A percentile compares a stretch with the other conserved stretches of the same genome.
These are phyloP conservation scores for Drosophila kepulauana DNA, from an alignment of 1,140 invertebrate genomes.

Conservation along the genomic window DNA sequence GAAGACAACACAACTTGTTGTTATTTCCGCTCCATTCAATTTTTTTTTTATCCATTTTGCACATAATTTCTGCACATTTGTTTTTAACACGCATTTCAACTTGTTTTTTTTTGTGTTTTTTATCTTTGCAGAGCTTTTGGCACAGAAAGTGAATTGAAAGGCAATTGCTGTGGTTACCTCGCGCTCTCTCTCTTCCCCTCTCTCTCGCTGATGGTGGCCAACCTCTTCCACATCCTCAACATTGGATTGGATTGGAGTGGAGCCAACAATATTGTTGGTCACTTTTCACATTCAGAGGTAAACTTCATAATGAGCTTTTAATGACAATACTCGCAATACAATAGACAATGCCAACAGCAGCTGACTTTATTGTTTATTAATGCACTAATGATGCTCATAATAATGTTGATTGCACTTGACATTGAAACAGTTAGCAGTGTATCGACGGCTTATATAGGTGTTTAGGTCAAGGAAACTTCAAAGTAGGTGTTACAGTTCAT, in stretches of 20 bases:
- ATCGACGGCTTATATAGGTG: slow-evolving; percentile 11
- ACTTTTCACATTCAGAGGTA: slow-evolving; percentile 36
- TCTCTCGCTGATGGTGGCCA: not conserved
- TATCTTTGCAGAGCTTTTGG: slow-evolving; percentile 28
- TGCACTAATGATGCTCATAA: slow-evolving; percentile 20
- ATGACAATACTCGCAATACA: slow-evolving; percentile 16
- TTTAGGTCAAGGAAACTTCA: slow-evolving; percentile 23
- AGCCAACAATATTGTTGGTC: slow-evolving; percentile 25
- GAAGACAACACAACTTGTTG: slow-evolving; percentile 20
- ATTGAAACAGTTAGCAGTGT: slow-evolving; percentile 17
- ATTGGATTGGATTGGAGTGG: slow-evolving; percentile 22
- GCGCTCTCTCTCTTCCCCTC: no score
- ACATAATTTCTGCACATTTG: slow-evolving; percentile 43
- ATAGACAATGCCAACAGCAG: not conserved
- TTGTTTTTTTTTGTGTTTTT: slow-evolving; percentile 8
- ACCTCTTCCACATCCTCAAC: slow-evolving; percentile 22
- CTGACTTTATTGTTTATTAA: slow-evolving; percentile 10
- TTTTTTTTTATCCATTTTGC: slow-evolving; percentile 26
- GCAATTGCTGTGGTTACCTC: slow-evolving; percentile 7
- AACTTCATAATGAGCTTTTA: slow-evolving; percentile 35
- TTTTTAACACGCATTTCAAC: slow-evolving; percentile 40
- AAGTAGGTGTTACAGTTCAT: not conserved
- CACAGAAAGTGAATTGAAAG: slow-evolving; percentile 50
- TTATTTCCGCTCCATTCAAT: slow-evolving; percentile 53
- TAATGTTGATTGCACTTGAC: slow-evolving; percentile 27